Evolutionary conservation across 1,140 invertebrate genomes (phyloP).

Genomic region (Plodia interpunctella): DNA sequence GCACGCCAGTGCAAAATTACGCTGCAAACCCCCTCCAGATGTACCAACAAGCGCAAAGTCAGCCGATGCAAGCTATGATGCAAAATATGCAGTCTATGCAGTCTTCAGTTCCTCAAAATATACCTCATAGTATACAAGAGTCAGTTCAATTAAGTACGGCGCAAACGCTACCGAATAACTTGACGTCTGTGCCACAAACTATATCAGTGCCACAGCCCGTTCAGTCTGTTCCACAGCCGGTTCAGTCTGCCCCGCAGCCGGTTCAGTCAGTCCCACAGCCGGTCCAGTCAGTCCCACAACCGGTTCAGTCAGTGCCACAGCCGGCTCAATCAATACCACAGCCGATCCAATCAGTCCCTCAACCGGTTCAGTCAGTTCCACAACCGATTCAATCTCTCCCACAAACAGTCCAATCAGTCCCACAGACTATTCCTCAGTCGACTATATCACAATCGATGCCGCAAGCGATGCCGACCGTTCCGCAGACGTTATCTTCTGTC

Average conservation of each 20-base stretch:
- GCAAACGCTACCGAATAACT: constrained; percentile 24
- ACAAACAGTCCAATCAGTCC: constrained; percentile 16
- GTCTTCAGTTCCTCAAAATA: constrained; percentile 31
- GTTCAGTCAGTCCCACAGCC: constrained; percentile 21
- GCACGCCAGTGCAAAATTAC: constrained; percentile 71
- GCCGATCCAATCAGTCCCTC: constrained; percentile 12
- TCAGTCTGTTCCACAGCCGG: constrained; percentile 21
- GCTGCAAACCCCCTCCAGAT: constrained; percentile 64
- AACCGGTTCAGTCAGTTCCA: constrained; percentile 11
- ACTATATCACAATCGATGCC: constrained; percentile 6
- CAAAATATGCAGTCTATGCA: constrained; percentile 30
- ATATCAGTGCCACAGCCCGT: constrained; percentile 20
- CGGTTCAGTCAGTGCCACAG: constrained; percentile 21
- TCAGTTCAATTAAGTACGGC: constrained; percentile 31
- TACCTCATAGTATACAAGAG: constrained; percentile 23
- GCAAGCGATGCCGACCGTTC: constrained; percentile 1
- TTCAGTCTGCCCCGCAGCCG: constrained; percentile 15
- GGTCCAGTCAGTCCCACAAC: constrained; percentile 18
- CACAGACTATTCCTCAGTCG: constrained; percentile 16
- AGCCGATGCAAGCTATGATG: constrained; percentile 39
- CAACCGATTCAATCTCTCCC: constrained; percentile 9
- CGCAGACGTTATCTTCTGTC: constrained; percentile 15
- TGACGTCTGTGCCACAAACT: constrained; percentile 27
- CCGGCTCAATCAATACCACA: constrained; percentile 16
- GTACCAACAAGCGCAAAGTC: constrained; percentile 51